Conservation (phyloP, 1,140 invertebrate genomes). For the Himalopsyche phryganea region DNA sequence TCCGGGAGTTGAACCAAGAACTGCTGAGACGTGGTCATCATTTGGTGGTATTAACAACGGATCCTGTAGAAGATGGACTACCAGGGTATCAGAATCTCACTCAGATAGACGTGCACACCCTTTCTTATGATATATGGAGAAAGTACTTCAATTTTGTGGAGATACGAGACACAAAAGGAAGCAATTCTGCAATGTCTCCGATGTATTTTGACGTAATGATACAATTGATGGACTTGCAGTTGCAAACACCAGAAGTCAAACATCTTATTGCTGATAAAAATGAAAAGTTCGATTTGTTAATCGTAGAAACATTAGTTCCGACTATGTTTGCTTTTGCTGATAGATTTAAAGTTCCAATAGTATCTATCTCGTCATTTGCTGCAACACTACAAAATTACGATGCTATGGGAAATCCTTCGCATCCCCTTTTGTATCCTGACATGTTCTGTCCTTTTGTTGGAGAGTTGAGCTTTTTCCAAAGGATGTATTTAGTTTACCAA, state of each 20-base stretch:
- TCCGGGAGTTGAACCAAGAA: constrained; percentile 40
- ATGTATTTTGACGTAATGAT: constrained; percentile 17
- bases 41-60: constrained; percentile 40
- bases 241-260: constrained; percentile 33
- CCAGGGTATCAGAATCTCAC: constrained; percentile 31
- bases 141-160: constrained; percentile 23
- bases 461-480: constrained; percentile 37
- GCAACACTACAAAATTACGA: constrained; percentile 29
- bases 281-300: constrained; percentile 40
- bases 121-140: constrained; percentile 26
- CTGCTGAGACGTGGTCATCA: constrained; percentile 48
- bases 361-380: constrained; percentile 37
- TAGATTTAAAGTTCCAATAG: constrained; percentile 38
- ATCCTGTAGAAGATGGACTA: constrained; percentile 30
- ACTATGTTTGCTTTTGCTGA: constrained; percentile 36
- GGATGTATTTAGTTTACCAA: constrained; percentile 35
- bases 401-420: constrained; percentile 37
- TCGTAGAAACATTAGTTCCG: constrained; percentile 37
- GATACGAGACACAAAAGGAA: not conserved
- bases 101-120: constrained; percentile 38
- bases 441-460: constrained; percentile 24
- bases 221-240: constrained; percentile 16
- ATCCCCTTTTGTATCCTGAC: constrained; percentile 38
- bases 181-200: not conserved
- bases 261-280: constrained; percentile 36